Evolutionary conservation across 2,797 vertebrate genomes (phyloP), one percentile per base, ranked within the genome.

Genomic region (Perodicticus potto): DNA sequence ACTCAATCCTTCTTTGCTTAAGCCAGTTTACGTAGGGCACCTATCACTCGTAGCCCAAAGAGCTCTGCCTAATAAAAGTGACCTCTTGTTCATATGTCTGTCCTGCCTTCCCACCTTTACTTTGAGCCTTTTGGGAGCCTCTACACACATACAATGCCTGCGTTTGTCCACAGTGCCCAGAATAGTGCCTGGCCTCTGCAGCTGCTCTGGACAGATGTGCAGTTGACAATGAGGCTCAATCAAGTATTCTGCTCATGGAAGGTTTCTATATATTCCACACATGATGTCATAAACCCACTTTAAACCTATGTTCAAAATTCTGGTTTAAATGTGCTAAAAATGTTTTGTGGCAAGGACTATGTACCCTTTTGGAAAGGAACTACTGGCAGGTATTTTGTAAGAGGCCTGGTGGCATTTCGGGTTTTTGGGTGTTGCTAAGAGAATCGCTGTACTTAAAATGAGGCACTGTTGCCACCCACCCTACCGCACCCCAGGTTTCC

Each of bases 171-270:
- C 27, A 57, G 91, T 27, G 76, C 90, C 53, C 5, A 10, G 86
- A 95, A 78, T 91, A 96, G 89, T 49, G 78, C 81, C 81, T n/a
- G 65, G 43, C 25, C 53, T 34, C 61, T 69, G 81, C 94, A 96
- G 95, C 89, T 95, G 94, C 84, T 91, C 61, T 40, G 77, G 91
- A 92, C 89, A 97, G 94, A 95, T 92, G 95, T 91, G 89, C 29
- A 0, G 12, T 14, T 37, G 65, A 94, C 94, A 88, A 89, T 32
- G 53, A 94, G 70, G 95, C 84, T 84, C 72, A 87, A 94, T 91
- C 45, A 78, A 89, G 83, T 43, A 59, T 72, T 86, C 91, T 9
- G n/a, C 40, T 91, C 94, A 55, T 73, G 86, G 80, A 86, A 73
- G 2, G 7, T 92, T 94, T 94, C 96, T 97, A 82, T 92, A 86